Evolutionary conservation across 2,113 vertebrate genomes (phyloP), one percentile per base, ranked within the genome.

Genomic region (Ibidorhyncha struthersii): DNA sequence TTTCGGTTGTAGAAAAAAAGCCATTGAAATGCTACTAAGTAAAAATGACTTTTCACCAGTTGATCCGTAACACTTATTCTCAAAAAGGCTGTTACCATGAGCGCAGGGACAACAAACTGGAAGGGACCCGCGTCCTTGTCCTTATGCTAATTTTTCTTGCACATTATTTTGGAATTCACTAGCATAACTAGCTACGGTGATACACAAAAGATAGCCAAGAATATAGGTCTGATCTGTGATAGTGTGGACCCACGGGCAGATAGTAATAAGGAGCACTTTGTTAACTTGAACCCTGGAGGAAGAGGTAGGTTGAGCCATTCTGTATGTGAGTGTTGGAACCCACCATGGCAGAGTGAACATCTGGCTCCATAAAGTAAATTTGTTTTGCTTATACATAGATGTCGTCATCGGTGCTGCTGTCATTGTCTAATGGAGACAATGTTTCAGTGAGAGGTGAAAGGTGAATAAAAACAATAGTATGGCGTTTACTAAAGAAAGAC

Each of bases 311-410:
- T 0, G 1, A 50, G 4, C 9, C 34, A 13, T 43, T 56, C 30
- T 9, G 4, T 21, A 16, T 61, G 41, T 89, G 9, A 3, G 29
- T 2, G 1, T 55, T 52, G 66, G 62, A 56, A 59, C 3, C 1
- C 32, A 17, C 10, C 9, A 30, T 6, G 15, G 21, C 3, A 66
- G 22, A 49, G 10, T 7, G 53, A 77, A 55, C 0, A 0, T 10
- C 12, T 72, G 32, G 1, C 10, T 72, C 13, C 21, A 70, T 27
- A 40, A 22, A 22, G 14, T n/a, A 56, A 61, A 52, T 69, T 38
- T 30, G 1, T 43, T 66, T 56, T 17, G 30, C 16, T 53, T 88
- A 67, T 41, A 7, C 9, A 38, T n/a, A 32, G 22, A 11, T 16
- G 32, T 18, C 23, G 32, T 45, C 8, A 12, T 74, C 34, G 27